Conservation (phyloP, 2,113 vertebrate genomes). For the Tapirus terrestris region DNA sequence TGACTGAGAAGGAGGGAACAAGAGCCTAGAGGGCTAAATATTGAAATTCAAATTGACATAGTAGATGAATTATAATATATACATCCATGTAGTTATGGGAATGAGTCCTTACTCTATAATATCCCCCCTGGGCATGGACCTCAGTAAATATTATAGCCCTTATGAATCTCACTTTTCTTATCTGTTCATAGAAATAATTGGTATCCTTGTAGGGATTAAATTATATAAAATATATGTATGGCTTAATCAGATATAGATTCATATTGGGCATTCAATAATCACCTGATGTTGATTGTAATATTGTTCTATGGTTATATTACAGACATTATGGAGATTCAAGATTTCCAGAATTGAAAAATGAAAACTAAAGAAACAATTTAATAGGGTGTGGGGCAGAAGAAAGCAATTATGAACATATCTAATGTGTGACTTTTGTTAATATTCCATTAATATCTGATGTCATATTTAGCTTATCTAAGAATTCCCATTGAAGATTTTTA, state of each 20-base stretch:
- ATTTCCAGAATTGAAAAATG: neutral
- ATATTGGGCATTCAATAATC: neutral
- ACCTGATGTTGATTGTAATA: neutral
- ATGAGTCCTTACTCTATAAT: neutral
- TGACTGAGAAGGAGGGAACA: neutral
- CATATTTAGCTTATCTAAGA: neutral
- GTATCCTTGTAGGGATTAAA: neutral
- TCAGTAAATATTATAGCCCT: neutral
- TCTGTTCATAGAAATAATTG: neutral
- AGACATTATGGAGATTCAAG: neutral
- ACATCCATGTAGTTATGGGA: neutral
- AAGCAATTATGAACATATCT: neutral
- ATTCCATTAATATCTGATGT: neutral
- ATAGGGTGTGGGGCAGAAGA: neutral
- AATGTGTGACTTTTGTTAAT: neutral
- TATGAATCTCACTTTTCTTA: neutral
- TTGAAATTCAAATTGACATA: neutral
- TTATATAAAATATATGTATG: neutral
- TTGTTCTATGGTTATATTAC: neutral
- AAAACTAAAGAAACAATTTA: neutral
- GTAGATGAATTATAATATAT: too few species aligned
- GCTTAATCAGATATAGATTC: neutral
- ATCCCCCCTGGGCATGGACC: neutral
- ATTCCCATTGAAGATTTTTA: neutral
- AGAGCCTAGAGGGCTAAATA: neutral